These are phyloP conservation scores for Sycobia sp. DNA, from an alignment of 1,140 invertebrate species.

Conservation along the genomic window DNA sequence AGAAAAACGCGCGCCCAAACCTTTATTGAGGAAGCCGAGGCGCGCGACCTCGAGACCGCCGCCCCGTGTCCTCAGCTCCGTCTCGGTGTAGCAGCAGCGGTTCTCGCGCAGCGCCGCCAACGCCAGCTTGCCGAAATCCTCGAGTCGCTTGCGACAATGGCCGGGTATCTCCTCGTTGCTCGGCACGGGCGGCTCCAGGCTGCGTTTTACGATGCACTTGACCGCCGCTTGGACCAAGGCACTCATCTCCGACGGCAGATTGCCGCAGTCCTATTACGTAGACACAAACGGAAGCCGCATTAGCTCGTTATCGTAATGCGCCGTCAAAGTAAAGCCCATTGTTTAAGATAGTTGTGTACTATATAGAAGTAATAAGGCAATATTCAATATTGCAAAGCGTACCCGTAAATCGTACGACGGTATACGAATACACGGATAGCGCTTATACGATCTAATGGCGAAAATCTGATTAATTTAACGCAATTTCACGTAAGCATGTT, in stretches of 20 bases:
- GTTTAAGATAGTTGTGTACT: too few species aligned
- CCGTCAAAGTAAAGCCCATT: too few species aligned
- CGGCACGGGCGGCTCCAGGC: constrained; percentile 48
- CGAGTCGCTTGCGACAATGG: constrained; percentile 59
- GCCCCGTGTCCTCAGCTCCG: constrained; percentile 54
- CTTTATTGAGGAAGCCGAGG: constrained; percentile 57
- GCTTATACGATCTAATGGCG: too few species aligned
- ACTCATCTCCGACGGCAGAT: constrained; percentile 48
- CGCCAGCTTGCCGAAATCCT: constrained; percentile 62
- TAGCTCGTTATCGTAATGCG: too few species aligned
- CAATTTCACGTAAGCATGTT: too few species aligned
- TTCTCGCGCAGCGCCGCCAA: constrained; percentile 58
- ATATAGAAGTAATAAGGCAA: too few species aligned
- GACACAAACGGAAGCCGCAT: too few species aligned
- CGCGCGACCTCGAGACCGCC: constrained; percentile 55
- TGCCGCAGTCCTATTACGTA: constrained; percentile 48
- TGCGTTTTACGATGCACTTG: constrained; percentile 57
- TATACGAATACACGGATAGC: too few species aligned
- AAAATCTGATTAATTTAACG: too few species aligned
- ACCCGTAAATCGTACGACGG: too few species aligned
- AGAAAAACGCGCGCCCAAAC: background rate
- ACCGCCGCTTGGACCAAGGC: constrained; percentile 57
- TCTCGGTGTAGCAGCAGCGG: constrained; percentile 57
- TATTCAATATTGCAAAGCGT: too few species aligned
- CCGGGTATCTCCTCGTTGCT: constrained; percentile 55